Evolutionary conservation across 2,113 vertebrate genomes (phyloP), one percentile per base, ranked within the genome.

Genomic region (Myotis brandtii): DNA sequence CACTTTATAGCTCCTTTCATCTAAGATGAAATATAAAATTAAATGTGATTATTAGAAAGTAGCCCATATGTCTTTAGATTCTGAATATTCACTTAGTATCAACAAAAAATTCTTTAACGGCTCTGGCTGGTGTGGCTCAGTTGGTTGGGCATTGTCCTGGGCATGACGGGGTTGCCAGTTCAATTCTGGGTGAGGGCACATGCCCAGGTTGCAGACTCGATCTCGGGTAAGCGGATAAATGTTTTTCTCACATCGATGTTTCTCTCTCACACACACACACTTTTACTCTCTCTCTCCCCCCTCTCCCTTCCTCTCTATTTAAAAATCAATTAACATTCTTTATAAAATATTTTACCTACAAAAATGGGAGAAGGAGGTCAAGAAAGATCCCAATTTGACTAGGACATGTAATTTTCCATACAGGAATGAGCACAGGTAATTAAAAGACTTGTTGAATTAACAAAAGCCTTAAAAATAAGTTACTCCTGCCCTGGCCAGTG

Each of bases 11-110:
- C 18, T 50, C 27, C 43, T 73, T 72, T 93, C 59, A 62, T 62
- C 59, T 27, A 62, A 62, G 59, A 62, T 27, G 23, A 95, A 93
- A 88, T 54, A 76, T 83, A 30, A 75, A 89, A 95, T 43, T 67
- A 81, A 95, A 79, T 85, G 23, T 59, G 79, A 72, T 43, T 82
- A 25, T 76, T 52, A 81, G 70, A 97, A 66, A 83, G n/a, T n/a
- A 86, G 40, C 11, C 69, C 46, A 77, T 79, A n/a, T 50, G 27
- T 93, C 6, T 76, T 88, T n/a, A 96, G 46, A 83, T 77, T 93
- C 25, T 59, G 52, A 92, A 92, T 92, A 83, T 77, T 76, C 32
- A 54, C 21, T 64, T 89, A 27, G 8, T n/a, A 91, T 75, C 34
- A 85, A 95, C 43, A 94, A 23, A 7, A 94, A 52, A 48, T 32